These are phyloP conservation scores for Ophiothrix spiculata DNA, from an alignment of 35 echinoderm and acorn worm genomes.

Conservation along the genomic window DNA sequence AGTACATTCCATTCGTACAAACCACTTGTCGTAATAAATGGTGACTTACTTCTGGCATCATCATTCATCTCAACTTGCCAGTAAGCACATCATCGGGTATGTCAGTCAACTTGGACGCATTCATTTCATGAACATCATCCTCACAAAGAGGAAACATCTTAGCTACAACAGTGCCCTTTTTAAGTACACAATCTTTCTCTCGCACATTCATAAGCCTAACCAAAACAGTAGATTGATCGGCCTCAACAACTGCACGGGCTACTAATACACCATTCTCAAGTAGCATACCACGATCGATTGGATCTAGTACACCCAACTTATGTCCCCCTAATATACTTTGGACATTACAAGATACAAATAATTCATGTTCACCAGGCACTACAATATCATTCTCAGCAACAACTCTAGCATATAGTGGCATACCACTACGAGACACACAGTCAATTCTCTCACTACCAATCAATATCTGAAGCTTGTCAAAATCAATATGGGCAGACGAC, in stretches of 20 bases:
- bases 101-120: not conserved
- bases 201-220: not conserved
- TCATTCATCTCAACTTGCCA: too few species aligned
- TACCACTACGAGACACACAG: not conserved
- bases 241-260: not conserved
- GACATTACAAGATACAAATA: not conserved
- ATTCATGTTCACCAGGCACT: not conserved
- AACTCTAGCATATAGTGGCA: not conserved
- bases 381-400: not conserved
- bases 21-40: too few species aligned
- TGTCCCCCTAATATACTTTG: not conserved
- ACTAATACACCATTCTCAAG: not conserved
- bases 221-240: not conserved
- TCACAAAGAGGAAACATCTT: not conserved
- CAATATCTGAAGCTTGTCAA: not conserved
- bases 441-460: not conserved
- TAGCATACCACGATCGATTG: not conserved
- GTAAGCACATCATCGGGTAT: not conserved
- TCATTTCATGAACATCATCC: not conserved
- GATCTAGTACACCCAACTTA: slow-evolving; percentile 10
- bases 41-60: too few species aligned
- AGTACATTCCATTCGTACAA: too few species aligned
- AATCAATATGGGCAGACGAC: not conserved
- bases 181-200: not conserved
- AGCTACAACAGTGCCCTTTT: not conserved